Conservation (phyloP, 2,888 invertebrate species). For the Pachymerium ferrugineum region DNA sequence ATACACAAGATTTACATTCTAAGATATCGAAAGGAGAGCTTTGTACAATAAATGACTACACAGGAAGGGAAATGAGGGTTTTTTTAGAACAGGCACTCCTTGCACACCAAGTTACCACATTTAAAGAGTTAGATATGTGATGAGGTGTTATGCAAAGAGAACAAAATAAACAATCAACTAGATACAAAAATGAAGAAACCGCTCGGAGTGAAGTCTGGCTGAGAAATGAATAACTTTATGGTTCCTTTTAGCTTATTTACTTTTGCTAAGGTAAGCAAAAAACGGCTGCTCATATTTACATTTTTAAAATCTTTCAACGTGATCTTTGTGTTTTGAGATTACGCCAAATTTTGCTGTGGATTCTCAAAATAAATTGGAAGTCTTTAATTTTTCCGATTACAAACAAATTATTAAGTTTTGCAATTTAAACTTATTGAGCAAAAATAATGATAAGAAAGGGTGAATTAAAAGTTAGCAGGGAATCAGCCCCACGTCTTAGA, state of each 20-base stretch:
- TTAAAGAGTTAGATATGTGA: too few species aligned
- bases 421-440: too few species aligned
- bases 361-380: background rate
- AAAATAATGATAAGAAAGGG: too few species aligned
- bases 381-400: background rate
- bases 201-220: too few species aligned
- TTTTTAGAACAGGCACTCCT: too few species aligned
- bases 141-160: background rate
- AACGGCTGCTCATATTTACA: slow-evolving; percentile 10
- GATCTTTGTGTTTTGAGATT: background rate
- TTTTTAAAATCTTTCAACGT: background rate
- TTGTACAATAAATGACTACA: background rate
- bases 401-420: background rate
- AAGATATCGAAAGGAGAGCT: background rate
- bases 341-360: slow-evolving; percentile 20
- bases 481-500: too few species aligned
- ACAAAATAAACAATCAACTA: background rate
- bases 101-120: too few species aligned
- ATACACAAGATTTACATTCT: slow-evolving; percentile 5
- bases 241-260: background rate
- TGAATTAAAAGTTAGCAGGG: too few species aligned
- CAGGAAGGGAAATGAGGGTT: background rate
- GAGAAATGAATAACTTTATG: too few species aligned
- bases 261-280: slow-evolving; percentile 11
- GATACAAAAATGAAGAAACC: background rate